Percentiles rank a stretch among this genome's conserved stretches.
Conservation (phyloP, 2,113 vertebrate genomes). For the Carassius carassius region DNA sequence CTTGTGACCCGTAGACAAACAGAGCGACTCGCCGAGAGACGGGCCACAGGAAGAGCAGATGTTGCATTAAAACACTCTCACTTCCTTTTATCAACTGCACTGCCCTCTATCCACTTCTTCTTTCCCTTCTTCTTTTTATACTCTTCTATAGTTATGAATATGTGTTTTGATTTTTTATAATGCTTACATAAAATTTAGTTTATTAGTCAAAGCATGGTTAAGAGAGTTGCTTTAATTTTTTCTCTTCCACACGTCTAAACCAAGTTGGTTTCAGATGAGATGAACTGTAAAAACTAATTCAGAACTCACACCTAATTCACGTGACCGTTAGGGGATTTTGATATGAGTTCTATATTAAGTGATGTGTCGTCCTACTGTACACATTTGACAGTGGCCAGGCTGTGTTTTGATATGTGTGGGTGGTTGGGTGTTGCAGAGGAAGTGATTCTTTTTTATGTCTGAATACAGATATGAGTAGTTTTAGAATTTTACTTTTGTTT, state of each 20-base stretch:
- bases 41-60: constrained; percentile 72
- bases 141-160: constrained; percentile 57
- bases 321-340: constrained; percentile 45
- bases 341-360: constrained; percentile 22
- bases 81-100: constrained; percentile 70
- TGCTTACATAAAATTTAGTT: constrained; percentile 29
- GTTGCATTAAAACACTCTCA: constrained; percentile 72
- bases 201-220: constrained; percentile 43
- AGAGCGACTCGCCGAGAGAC: constrained; percentile 51
- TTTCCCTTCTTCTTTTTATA: constrained; percentile 76
- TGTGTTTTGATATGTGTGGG: constrained; percentile 45
- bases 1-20: constrained; percentile 66
- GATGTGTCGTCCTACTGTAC: constrained; percentile 8
- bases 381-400: background rate
- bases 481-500: constrained; percentile 31
- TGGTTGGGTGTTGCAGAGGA: constrained; percentile 33
- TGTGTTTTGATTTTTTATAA: constrained; percentile 56
- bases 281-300: background rate
- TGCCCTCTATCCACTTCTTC: constrained; percentile 67
- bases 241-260: background rate
- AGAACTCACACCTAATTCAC: constrained; percentile 11
- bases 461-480: constrained; percentile 38
- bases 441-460: constrained; percentile 47
- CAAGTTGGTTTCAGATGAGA: background rate
- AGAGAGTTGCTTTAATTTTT: constrained; percentile 25